phyloP scores from a whole-genome alignment of 2,797 vertebrate species.

The Smutsia temminckii region DNA sequence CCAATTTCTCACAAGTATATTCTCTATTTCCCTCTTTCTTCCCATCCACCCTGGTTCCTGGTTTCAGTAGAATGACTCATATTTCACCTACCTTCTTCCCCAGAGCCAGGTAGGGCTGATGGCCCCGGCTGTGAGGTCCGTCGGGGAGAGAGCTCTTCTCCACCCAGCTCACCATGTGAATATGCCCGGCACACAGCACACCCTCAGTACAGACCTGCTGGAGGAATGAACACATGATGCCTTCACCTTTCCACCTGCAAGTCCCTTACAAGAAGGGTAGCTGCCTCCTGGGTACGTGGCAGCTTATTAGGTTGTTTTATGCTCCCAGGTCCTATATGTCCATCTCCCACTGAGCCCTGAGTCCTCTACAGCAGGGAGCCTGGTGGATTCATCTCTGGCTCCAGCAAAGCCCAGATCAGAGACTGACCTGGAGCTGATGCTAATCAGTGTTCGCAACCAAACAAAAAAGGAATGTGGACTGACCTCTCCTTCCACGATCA shows the following conservation, averaged over 20 bases:
- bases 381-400: not conserved
- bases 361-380: not conserved
- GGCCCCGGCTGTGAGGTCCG: not conserved
- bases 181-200: not conserved
- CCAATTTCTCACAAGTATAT: not conserved
- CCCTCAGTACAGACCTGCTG: not conserved
- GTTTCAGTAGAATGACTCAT: not conserved
- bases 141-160: too few relatives aligned
- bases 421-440: not conserved
- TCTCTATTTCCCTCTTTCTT: not conserved
- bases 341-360: not conserved
- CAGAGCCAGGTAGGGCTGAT: not conserved
- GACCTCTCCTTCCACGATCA: not conserved
- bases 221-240: not conserved
- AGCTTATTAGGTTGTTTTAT: not conserved
- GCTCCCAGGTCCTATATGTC: not conserved
- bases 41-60: not conserved
- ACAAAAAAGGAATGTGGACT: not conserved
- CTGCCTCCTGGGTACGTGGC: not conserved
- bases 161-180: not conserved
- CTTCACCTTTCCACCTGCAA: not conserved
- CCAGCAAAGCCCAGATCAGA: not conserved
- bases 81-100: not conserved
- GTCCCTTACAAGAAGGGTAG: not conserved
- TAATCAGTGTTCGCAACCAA: not conserved